Conservation (phyloP, 2,888 invertebrate genomes). For the Tuberolachnus salignus region DNA sequence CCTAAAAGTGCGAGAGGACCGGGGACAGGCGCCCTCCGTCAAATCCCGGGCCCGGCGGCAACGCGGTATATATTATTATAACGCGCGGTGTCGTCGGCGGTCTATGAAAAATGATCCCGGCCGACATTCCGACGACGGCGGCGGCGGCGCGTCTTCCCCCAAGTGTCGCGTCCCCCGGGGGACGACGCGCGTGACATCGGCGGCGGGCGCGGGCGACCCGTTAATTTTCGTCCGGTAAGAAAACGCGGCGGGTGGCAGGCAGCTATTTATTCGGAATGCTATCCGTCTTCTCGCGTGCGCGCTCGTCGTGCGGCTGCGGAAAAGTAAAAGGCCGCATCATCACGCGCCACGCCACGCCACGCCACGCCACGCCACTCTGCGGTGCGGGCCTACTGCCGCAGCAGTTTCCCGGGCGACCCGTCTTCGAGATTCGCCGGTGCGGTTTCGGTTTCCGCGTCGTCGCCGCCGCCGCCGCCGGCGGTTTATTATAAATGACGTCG, state of each 20-base stretch:
- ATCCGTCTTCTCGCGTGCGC: conserved; percentile 15
- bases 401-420: conserved; percentile 1
- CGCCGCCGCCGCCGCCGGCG: not conserved
- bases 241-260: not conserved
- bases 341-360: not conserved
- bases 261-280: conserved; percentile 36
- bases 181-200: not conserved
- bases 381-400: too few species aligned
- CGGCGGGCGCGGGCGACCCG: not conserved
- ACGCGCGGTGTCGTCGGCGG: not conserved
- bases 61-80: too few species aligned
- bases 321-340: conserved; percentile 31
- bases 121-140: not conserved
- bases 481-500: conserved; percentile 17
- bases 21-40: too few species aligned
- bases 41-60: too few species aligned
- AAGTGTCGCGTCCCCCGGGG: not conserved
- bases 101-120: conserved; percentile 27
- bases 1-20: too few species aligned
- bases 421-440: not conserved
- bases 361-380: too few species aligned
- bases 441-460: not conserved
- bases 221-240: conserved; percentile 24
- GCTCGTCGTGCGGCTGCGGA: too few species aligned
- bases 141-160: not conserved